phyloP scores from a whole-genome alignment of 2,888 invertebrate genomes.

The Coenonympha arcania region DNA sequence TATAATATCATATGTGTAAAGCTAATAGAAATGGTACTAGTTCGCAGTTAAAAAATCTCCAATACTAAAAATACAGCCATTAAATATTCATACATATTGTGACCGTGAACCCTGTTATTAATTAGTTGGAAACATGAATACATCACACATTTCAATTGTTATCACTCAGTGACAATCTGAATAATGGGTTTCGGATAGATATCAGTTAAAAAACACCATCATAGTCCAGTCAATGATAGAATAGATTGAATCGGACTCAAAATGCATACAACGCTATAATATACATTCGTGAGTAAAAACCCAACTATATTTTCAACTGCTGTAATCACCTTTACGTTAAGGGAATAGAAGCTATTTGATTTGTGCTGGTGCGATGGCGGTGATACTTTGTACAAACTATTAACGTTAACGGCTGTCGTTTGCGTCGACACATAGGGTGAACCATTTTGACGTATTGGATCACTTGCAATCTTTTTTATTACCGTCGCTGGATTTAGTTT shows the following conservation, averaged over 20 bases:
- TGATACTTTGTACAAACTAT: constrained; percentile 20
- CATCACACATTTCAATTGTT: not conserved
- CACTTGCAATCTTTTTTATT: constrained; percentile 23
- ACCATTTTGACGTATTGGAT: constrained; percentile 23
- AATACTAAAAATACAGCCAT: too few species aligned
- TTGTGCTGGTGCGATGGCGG: constrained; percentile 5
- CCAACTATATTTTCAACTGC: not conserved
- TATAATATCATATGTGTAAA: too few species aligned
- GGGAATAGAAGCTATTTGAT: constrained; percentile 12
- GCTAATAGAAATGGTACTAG: too few species aligned
- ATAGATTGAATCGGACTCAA: constrained; percentile 8
- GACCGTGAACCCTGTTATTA: too few species aligned
- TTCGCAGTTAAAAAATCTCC: too few species aligned
- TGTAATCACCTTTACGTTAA: not conserved
- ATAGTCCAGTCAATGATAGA: not conserved
- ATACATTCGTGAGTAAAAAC: constrained; percentile 1
- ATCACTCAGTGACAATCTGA: not conserved
- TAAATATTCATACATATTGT: too few species aligned
- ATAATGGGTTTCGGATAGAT: not conserved
- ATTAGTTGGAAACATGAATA: too few species aligned
- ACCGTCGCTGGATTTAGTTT: constrained; percentile 14
- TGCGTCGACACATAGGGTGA: constrained; percentile 18
- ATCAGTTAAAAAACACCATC: not conserved
- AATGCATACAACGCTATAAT: not conserved
- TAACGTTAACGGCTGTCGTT: constrained; percentile 20